Conservation (phyloP, 2,113 vertebrate genomes). For the Cinclus cinclus region DNA sequence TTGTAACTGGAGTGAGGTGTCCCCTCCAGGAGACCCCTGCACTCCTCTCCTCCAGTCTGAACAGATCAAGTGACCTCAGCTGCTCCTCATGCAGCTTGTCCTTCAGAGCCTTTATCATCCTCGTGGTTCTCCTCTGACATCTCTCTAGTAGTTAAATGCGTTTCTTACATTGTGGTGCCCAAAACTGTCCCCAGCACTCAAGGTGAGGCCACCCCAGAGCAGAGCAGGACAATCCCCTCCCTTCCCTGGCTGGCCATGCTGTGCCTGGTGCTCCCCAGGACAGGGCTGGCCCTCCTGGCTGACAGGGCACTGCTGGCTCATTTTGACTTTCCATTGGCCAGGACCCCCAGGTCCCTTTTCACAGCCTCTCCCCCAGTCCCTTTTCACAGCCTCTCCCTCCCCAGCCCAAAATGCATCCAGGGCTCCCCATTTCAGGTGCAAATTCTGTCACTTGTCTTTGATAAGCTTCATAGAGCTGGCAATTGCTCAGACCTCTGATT, state of each 20-base stretch:
- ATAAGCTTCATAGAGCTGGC: neutral
- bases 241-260: fast-evolving
- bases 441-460: neutral
- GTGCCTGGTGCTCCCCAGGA: neutral
- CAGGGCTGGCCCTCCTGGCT: fast-evolving
- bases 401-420: too few species aligned
- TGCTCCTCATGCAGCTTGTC: fast-evolving
- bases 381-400: neutral
- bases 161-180: neutral
- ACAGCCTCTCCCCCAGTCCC: neutral
- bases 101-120: neutral
- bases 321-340: fast-evolving
- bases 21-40: neutral
- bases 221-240: neutral
- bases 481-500: neutral
- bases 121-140: fast-evolving
- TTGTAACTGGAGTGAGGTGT: neutral
- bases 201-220: fast-evolving
- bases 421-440: neutral
- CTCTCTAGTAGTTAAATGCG: neutral
- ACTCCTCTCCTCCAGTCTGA: neutral
- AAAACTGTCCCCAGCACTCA: fast-evolving
- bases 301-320: fast-evolving
- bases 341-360: neutral
- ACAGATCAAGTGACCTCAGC: neutral